Evolutionary conservation across 2,888 invertebrate species (phyloP).

Genomic region (Germaria angustata): DNA sequence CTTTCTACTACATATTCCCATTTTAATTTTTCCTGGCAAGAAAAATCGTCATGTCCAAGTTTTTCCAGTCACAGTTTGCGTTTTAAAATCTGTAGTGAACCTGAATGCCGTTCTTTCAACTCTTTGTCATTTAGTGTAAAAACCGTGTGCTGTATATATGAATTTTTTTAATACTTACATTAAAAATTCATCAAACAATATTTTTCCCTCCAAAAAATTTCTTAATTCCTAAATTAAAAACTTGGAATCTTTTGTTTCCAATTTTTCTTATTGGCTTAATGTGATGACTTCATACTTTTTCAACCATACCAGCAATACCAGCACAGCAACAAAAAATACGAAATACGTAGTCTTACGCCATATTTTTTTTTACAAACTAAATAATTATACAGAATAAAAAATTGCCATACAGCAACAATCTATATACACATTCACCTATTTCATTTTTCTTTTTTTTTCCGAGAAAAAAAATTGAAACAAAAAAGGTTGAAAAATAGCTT

Average conservation of each 20-base stretch:
- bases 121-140: too few relatives aligned
- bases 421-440: slow-evolving; percentile 50
- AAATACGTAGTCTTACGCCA: slow-evolving; percentile 51
- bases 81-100: too few relatives aligned
- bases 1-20: too few relatives aligned
- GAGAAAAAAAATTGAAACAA: not conserved
- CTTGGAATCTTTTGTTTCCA: not conserved
- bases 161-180: too few relatives aligned
- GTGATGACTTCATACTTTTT: slow-evolving; percentile 63
- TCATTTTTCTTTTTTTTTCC: slow-evolving; percentile 16
- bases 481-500: slow-evolving; percentile 49
- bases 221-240: not conserved
- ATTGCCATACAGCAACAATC: slow-evolving; percentile 50
- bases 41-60: too few relatives aligned
- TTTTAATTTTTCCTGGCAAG: too few relatives aligned
- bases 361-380: slow-evolving; percentile 52
- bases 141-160: too few relatives aligned
- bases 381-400: slow-evolving; percentile 55
- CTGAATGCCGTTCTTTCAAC: too few relatives aligned
- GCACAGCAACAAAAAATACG: slow-evolving; percentile 21
- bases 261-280: not conserved
- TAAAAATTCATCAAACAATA: too few relatives aligned
- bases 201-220: slow-evolving; percentile 56
- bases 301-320: slow-evolving; percentile 22
- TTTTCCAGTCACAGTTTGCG: too few relatives aligned